Conservation (phyloP, 2,797 vertebrate species). For the Catharus ustulatus region DNA sequence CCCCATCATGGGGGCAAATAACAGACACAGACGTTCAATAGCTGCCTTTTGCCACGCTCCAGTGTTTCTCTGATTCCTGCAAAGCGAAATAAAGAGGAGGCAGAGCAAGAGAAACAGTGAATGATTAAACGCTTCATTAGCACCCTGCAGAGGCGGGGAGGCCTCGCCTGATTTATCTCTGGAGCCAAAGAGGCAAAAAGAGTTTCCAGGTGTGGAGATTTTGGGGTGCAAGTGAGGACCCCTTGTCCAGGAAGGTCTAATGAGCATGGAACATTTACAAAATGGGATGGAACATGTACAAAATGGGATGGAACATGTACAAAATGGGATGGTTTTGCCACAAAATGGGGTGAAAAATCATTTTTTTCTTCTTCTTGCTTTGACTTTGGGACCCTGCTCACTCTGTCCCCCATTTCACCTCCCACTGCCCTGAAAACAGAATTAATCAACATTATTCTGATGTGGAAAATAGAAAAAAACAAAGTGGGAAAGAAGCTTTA, state of each 20-base stretch:
- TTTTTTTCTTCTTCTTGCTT: not conserved
- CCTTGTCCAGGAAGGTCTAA: not conserved
- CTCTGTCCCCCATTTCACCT: not conserved
- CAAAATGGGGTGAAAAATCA: fast-evolving
- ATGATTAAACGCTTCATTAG: slow-evolving; percentile 70
- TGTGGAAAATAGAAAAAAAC: not conserved
- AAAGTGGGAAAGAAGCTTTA: not conserved
- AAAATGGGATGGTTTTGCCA: not conserved
- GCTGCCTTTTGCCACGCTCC: slow-evolving; percentile 1
- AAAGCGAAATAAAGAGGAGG: slow-evolving; percentile 35
- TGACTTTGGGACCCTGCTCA: not conserved
- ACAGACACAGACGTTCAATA: slow-evolving; percentile 63
- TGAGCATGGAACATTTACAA: not conserved
- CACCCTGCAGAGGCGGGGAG: not conserved
- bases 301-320: not conserved
- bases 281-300: not conserved
- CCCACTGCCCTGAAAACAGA: not conserved
- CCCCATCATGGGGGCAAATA: slow-evolving; percentile 72
- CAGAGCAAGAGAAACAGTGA: slow-evolving; percentile 38
- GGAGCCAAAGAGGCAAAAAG: not conserved
- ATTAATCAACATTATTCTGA: not conserved
- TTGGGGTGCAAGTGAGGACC: not conserved
- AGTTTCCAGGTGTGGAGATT: not conserved
- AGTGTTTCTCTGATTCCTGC: slow-evolving; percentile 48
- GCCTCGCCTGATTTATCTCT: not conserved